phyloP scores from a whole-genome alignment of 1,140 invertebrate species.

The Brachionus paranguensis region DNA sequence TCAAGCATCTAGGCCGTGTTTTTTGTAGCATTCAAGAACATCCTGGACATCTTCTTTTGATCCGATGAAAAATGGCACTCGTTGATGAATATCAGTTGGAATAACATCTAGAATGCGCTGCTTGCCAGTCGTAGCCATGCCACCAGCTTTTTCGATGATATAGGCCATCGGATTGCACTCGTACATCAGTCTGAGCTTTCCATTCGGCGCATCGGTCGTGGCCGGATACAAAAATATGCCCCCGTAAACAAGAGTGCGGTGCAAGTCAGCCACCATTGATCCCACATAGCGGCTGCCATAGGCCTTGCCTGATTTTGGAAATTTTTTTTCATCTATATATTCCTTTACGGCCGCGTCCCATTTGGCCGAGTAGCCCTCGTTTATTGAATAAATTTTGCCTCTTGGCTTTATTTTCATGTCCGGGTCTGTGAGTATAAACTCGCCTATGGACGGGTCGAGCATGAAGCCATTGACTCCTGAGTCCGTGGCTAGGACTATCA shows the following conservation, averaged over 20 bases:
- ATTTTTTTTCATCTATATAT: conserved; percentile 87
- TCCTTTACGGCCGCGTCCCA: conserved; percentile 75
- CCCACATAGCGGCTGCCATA: conserved; percentile 77
- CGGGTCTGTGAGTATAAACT: conserved; percentile 91
- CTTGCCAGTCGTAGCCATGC: conserved; percentile 72
- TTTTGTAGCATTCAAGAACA: neutral
- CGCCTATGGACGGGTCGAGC: conserved; percentile 92
- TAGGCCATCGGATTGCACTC: conserved; percentile 97
- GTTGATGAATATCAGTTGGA: conserved; percentile 80
- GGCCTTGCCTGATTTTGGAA: conserved; percentile 61
- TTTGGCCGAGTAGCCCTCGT: conserved; percentile 72
- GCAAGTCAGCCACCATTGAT: conserved; percentile 98
- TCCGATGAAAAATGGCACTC: conserved; percentile 85
- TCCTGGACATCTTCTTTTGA: conserved; percentile 88
- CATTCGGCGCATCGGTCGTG: conserved; percentile 78
- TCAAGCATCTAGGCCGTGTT: neutral
- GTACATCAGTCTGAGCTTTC: conserved; percentile 92
- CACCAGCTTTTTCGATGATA: conserved; percentile 77
- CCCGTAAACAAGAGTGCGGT: conserved; percentile 92
- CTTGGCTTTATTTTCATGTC: conserved; percentile 73
- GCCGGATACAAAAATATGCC: conserved; percentile 98
- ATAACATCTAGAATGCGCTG: conserved; percentile 79
- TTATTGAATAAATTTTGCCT: conserved; percentile 92
- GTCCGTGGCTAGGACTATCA: conserved; percentile 81
- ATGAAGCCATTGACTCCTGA: conserved; percentile 90